phyloP scores from a whole-genome alignment of 2,797 vertebrate genomes.

The Rousettus madagascariensis region DNA sequence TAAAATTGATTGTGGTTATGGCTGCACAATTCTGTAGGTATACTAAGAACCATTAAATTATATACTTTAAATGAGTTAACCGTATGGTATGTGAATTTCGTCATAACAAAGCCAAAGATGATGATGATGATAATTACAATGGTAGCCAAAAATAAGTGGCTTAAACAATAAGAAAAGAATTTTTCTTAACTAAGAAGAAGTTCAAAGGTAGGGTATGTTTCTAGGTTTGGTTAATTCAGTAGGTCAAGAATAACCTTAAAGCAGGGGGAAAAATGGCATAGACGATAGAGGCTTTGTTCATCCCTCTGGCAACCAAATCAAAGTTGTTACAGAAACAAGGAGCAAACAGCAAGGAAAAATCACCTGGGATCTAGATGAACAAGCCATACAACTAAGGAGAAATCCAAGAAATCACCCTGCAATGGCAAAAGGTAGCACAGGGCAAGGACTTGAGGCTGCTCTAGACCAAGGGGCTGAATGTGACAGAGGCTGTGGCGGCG shows the following conservation, averaged over 20 bases:
- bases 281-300: no score
- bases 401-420: no score
- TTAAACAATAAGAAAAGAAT: slow-evolving; percentile 5
- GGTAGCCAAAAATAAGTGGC: not conserved
- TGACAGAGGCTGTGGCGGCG: no score
- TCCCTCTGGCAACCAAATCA: no score
- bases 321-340: no score
- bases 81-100: not conserved
- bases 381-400: no score
- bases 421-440: no score
- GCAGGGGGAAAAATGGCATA: not conserved
- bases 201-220: not conserved
- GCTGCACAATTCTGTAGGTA: not conserved
- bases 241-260: not conserved
- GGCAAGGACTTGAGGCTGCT: no score
- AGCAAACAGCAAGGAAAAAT: no score
- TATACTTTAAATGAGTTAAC: not conserved
- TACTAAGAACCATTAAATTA: not conserved
- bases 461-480: no score
- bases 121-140: not conserved
- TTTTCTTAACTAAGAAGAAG: not conserved
- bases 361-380: no score
- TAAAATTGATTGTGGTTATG: not conserved
- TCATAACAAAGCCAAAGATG: not conserved
- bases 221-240: not conserved